Conservation (phyloP, 2,113 vertebrate species). For the Sula dactylatra region DNA sequence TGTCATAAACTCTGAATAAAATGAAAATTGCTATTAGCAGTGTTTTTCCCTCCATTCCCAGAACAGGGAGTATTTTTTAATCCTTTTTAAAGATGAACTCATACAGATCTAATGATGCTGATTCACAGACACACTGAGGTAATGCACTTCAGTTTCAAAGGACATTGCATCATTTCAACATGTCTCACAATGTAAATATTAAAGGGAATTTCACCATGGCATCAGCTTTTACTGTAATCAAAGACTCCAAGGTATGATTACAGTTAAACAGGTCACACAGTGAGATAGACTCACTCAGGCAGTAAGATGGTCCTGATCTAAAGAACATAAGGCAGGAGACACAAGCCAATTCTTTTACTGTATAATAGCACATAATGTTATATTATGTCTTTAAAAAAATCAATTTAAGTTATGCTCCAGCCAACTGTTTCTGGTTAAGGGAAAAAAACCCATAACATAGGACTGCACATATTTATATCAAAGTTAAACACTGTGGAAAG, state of each 20-base stretch:
- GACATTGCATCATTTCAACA: constrained; percentile 71
- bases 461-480: neutral
- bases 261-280: neutral
- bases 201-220: constrained; percentile 65
- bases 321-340: neutral
- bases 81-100: constrained; percentile 72
- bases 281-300: neutral
- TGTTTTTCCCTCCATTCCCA: constrained; percentile 20
- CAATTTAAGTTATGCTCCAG: constrained; percentile 58
- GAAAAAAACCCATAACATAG: neutral
- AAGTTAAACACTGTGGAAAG: neutral
- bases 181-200: constrained; percentile 60
- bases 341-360: neutral
- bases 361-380: neutral
- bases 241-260: constrained; percentile 35
- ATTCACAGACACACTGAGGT: constrained; percentile 76
- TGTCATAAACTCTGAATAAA: neutral
- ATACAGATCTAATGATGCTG: constrained; percentile 74
- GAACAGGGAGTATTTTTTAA: constrained; percentile 39
- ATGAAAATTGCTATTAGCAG: neutral
- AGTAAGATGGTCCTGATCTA: constrained; percentile 55
- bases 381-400: neutral
- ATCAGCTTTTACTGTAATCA: constrained; percentile 72
- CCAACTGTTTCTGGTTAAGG: constrained; percentile 55
- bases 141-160: constrained; percentile 66